Evolutionary conservation across 2,113 vertebrate genomes (phyloP), one percentile per base, ranked within the genome.

Genomic region (Psilopsiagon aymara): DNA sequence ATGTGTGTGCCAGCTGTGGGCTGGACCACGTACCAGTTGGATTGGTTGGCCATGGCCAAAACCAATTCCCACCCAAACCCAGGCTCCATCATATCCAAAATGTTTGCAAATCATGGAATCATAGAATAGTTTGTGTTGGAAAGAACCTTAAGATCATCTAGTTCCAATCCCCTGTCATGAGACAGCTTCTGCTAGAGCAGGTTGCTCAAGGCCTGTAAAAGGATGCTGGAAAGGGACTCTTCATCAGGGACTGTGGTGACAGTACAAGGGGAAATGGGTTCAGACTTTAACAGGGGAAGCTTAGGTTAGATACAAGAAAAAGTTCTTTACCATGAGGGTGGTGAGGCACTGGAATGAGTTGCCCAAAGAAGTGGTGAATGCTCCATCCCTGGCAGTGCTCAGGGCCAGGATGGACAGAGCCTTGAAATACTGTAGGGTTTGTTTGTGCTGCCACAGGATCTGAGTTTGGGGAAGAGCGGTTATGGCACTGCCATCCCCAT

Each of bases 381-480:
- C 6, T 59, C 57, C 21, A 35, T 7, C 13, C 13, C 33, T 59
- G 33, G n/a, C 14, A 35, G 33, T 59, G 55, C 23, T 14, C 57
- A n/a, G 33, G 13, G 33, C 33, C 57, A 59, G 57, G 57, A 1
- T 59, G 33, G n/a, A 59, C 20, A n/a, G 33, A 59, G 33, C 14
- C 33, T 59, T 23, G 33, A 59, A 35, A 62, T 52, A 39, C 49
- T 49, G 23, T 11, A 20, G 20, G 25, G 9, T 63, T 90, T 41
- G 35, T 74, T 67, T 49, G 64, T 44, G 44, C 67, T 70, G 66
- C 49, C 57, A 18, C 1, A 10, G 53, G 16, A 91, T 7, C 29
- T 0, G 13, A 68, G 27, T 47, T 4, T 33, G 28, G 44, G 9
- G 9, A 39, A 35, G 7, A 51, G 39, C 0, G 1, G 33, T 23